Percentiles rank a stretch among this genome's conserved stretches.
Conservation (phyloP, 2,113 vertebrate genomes). For the Tiliqua scincoides region DNA sequence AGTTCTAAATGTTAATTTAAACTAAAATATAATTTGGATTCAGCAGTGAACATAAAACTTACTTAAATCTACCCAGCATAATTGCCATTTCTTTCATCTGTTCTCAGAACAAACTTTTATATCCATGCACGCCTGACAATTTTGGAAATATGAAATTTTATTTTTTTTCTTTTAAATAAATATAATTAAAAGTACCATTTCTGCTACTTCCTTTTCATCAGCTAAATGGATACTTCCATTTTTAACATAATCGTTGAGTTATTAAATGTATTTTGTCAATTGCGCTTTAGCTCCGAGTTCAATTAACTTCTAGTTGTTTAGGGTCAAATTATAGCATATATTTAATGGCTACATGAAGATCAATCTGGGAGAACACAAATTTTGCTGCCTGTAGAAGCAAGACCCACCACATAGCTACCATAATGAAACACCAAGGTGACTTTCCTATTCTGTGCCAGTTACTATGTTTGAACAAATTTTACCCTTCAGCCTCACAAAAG, state of each 20-base stretch:
- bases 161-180: no score
- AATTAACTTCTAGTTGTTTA: slow-evolving; percentile 20
- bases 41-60: background rate
- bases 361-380: background rate
- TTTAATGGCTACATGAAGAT: background rate
- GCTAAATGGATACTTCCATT: slow-evolving; percentile 4
- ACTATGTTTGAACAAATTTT: background rate
- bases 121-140: background rate
- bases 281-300: background rate
- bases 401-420: background rate
- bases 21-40: background rate
- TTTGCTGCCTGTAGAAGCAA: background rate
- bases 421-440: background rate
- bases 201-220: background rate
- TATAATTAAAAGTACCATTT: background rate
- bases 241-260: background rate
- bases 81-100: background rate
- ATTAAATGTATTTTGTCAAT: background rate
- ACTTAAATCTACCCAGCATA: background rate
- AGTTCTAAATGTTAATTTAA: background rate
- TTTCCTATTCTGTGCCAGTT: background rate
- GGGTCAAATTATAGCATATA: background rate
- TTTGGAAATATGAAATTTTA: background rate
- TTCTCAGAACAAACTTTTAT: background rate
- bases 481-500: background rate